Evolutionary conservation across 2,113 vertebrate genomes (phyloP).

Genomic region (Eudorcas thomsonii): DNA sequence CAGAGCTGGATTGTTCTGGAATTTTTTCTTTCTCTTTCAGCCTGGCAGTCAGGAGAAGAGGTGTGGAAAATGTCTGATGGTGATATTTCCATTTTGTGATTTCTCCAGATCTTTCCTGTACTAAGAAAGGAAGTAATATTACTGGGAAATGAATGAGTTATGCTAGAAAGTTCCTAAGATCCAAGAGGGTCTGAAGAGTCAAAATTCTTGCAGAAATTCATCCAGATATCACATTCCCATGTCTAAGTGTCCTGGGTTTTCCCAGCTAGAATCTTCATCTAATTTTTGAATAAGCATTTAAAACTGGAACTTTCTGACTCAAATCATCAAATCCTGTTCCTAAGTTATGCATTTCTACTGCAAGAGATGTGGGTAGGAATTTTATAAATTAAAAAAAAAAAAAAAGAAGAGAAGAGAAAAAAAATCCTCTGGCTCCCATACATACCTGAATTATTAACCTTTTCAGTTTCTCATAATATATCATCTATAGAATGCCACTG

Average conservation of each 20-base stretch:
- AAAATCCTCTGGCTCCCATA: not conserved
- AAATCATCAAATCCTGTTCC: not conserved
- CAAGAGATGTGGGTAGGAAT: not conserved
- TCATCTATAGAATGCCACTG: not conserved
- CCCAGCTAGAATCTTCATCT: not conserved
- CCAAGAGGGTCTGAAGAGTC: not conserved
- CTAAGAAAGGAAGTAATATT: not conserved
- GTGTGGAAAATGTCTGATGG: not conserved
- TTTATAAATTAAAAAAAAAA: not conserved
- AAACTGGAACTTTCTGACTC: not conserved
- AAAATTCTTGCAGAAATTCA: not conserved
- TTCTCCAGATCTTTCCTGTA: not conserved
- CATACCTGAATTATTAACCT: not conserved
- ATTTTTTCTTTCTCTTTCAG: not conserved
- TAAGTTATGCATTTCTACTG: not conserved
- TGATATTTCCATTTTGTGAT: not conserved
- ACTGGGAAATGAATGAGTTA: not conserved
- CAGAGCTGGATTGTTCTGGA: not conserved
- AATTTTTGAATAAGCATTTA: not conserved
- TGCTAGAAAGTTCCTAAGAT: not conserved
- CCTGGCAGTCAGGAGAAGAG: not conserved
- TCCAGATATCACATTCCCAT: not conserved
- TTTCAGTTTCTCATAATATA: not conserved
- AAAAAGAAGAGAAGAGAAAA: too few relatives aligned
- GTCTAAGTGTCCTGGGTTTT: not conserved